phyloP scores from a whole-genome alignment of 1,140 invertebrate genomes.

The Myzus persicae region DNA sequence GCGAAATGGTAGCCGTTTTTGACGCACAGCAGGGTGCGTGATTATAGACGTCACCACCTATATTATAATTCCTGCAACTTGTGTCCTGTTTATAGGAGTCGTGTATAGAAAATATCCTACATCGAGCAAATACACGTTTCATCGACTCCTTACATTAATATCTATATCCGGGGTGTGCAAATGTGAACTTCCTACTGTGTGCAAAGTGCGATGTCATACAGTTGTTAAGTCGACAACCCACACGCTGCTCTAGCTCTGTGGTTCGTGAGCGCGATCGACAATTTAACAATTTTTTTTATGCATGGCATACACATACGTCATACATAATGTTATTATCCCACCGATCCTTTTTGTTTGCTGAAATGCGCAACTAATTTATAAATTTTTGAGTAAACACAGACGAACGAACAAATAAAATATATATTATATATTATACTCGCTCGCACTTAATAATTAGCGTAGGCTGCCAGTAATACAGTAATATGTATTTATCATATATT shows the following conservation, averaged over 20 bases:
- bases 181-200: no score
- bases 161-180: no score
- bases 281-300: not conserved
- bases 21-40: no score
- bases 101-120: no score
- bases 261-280: not conserved
- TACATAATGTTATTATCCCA: not conserved
- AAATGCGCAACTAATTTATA: not conserved
- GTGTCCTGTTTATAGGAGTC: not conserved
- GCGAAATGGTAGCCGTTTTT: no score
- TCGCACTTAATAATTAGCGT: not conserved
- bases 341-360: not conserved
- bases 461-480: not conserved
- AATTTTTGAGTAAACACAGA: not conserved
- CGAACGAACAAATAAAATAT: not conserved
- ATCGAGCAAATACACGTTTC: not conserved
- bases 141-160: no score
- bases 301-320: not conserved
- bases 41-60: no score
- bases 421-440: not conserved
- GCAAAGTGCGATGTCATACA: not conserved
- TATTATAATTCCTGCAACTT: not conserved
- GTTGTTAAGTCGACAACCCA: not conserved
- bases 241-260: not conserved
- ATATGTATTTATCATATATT: not conserved